Base-by-base conservation (phyloP, 1,140 invertebrate genomes). In the Subanguina moxae region DNA sequence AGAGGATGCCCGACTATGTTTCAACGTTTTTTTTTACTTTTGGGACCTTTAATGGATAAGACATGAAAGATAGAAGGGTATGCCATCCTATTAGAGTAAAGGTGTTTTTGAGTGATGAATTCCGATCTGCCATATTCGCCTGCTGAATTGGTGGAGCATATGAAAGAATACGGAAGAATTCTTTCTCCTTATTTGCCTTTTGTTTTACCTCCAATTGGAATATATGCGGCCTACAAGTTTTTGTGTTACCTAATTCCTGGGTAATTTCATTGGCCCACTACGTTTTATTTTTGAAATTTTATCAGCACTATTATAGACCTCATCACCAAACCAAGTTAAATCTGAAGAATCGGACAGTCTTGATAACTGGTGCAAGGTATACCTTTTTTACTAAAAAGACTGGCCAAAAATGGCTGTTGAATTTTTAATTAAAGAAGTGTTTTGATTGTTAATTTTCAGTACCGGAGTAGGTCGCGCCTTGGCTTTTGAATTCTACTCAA, bases 401-500 rank as follows among this genome's bases (percentile, higher is more conserved):
- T 38, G n/a, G n/a, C n/a, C n/a, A n/a, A n/a, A n/a, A 59, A 45
- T 19, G n/a, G n/a, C n/a, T n/a, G n/a, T n/a, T n/a, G n/a, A n/a
- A n/a, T n/a, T n/a, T 21, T 70, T 13, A 72, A 71, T 15, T n/a
- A 71, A 56, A 69, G 63, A 38, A 70, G 48, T 46, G 68, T 70
- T 28, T 30, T 70, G 15, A 71, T 70, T 46, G 61, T 52, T 62
- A 67, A 38, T 5, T 3, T 38, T 38, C 21, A 67, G 62, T 42
- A 68, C 61, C 45, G 74, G 74, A 19, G 23, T 76, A 3, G 74
- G 74, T 52, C 74, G 75, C 3, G 71, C 74, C n/a, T 23, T 76
- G 46, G 74, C 74, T 23, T 76, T 77, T 32, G 65, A 64, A 30
- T 76, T 76, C 58, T 77, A 77, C 23, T 11, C 59, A 0, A 71